A percentile compares a stretch with the other conserved stretches of the same genome.
Conservation (phyloP, 1,140 invertebrate genomes). For the Vanessa atalanta region DNA sequence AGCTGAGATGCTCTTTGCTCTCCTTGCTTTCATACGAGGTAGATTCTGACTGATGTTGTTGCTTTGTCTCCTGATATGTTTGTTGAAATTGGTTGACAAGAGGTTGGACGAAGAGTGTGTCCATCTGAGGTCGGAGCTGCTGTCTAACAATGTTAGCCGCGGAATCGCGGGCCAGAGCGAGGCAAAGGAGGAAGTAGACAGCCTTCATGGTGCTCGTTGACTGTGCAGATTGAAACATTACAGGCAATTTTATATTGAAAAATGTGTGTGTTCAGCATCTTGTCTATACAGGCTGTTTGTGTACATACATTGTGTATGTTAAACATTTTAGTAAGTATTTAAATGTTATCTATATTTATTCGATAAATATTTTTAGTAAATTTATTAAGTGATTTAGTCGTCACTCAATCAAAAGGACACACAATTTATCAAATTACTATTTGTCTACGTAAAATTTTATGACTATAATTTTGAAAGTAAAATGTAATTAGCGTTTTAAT, state of each 20-base stretch:
- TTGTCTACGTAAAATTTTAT: no score
- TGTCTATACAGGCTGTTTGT: slow-evolving; percentile 3
- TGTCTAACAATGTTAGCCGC: slow-evolving; percentile 61
- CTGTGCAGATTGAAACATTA: slow-evolving; percentile 25
- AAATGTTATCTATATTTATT: no score
- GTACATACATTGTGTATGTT: neutral
- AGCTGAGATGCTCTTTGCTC: slow-evolving; percentile 40
- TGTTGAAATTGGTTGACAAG: slow-evolving; percentile 37
- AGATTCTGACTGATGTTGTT: slow-evolving; percentile 10
- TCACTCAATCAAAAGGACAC: no score
- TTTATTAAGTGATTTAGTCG: no score
- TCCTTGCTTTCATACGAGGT: slow-evolving; percentile 22
- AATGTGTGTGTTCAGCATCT: slow-evolving; percentile 11
- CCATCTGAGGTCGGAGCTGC: slow-evolving; percentile 37
- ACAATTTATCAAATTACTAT: no score
- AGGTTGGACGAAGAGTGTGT: slow-evolving; percentile 43
- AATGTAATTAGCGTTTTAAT: no score
- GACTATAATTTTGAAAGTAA: no score
- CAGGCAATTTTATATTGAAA: slow-evolving; percentile 17
- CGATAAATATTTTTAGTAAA: no score
- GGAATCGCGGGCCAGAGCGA: slow-evolving; percentile 52
- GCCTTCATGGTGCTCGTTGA: slow-evolving; percentile 59
- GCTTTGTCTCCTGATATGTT: slow-evolving; percentile 5
- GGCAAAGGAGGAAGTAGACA: slow-evolving; percentile 55
- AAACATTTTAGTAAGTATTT: neutral